A percentile compares a stretch with the other conserved stretches of the same genome.
phyloP scores from a whole-genome alignment of 2,888 invertebrate genomes.

The Idaea straminata region DNA sequence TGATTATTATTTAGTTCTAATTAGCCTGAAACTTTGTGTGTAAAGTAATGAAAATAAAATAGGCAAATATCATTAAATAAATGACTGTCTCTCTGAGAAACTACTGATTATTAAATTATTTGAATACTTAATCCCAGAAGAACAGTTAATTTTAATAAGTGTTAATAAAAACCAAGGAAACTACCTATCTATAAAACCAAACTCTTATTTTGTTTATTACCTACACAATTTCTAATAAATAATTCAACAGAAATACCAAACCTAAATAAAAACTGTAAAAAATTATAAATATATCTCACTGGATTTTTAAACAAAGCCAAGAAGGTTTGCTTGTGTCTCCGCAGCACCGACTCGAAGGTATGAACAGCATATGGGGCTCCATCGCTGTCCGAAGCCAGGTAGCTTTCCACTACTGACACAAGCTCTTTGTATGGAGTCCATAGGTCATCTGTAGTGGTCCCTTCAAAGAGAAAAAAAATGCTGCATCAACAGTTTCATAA shows the following conservation, averaged over 20 bases:
- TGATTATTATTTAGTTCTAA: too few relatives aligned
- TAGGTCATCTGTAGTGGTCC: constrained; percentile 83
- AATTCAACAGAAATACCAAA: not conserved
- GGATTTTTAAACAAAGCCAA: constrained; percentile 91
- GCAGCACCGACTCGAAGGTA: constrained; percentile 87
- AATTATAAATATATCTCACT: constrained; percentile 73
- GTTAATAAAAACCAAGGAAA: too few relatives aligned
- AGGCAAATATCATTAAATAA: too few relatives aligned
- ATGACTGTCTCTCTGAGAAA: too few relatives aligned
- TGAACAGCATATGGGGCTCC: constrained; percentile 80
- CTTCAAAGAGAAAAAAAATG: constrained; percentile 33
- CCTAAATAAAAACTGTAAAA: not conserved
- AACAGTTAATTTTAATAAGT: too few relatives aligned
- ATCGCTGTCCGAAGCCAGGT: constrained; percentile 81
- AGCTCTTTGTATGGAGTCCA: constrained; percentile 93
- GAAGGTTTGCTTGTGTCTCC: constrained; percentile 93
- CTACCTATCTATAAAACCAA: too few relatives aligned
- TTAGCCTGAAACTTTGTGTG: too few relatives aligned
- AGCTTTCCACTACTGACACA: constrained; percentile 84
- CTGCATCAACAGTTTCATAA: not conserved
- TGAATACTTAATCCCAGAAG: too few relatives aligned
- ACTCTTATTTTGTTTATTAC: too few relatives aligned
- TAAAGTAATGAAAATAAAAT: too few relatives aligned
- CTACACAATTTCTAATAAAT: too few relatives aligned
- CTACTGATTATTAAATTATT: too few relatives aligned